These are phyloP conservation scores for Hyles vespertilio DNA, from an alignment of 1,140 invertebrate genomes.

Conservation along the genomic window DNA sequence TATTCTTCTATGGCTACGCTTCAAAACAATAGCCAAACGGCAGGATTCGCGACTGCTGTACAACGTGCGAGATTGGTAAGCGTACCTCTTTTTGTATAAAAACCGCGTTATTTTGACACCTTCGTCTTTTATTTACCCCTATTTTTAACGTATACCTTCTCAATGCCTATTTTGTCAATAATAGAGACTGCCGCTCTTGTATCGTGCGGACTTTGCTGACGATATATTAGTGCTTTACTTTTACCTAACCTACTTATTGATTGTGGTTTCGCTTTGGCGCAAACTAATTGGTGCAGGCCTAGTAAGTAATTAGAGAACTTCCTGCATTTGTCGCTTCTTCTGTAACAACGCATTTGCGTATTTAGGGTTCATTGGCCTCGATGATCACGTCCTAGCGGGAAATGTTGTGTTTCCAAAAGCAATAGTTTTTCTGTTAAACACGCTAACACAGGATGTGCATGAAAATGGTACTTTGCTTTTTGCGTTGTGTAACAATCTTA, in stretches of 20 bases:
- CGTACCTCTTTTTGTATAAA: constrained; percentile 29
- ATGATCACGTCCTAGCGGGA: not conserved
- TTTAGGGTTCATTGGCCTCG: constrained; percentile 7
- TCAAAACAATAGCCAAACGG: constrained; percentile 85
- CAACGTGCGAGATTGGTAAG: constrained; percentile 92
- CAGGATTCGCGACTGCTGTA: constrained; percentile 89
- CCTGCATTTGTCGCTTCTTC: not conserved
- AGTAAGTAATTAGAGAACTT: not conserved
- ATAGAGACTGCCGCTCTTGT: constrained; percentile 18
- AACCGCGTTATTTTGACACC: constrained; percentile 41
- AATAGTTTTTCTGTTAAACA: too few species aligned
- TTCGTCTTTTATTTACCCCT: constrained; percentile 21
- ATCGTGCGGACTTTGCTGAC: not conserved
- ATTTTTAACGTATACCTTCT: constrained; percentile 13
- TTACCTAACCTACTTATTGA: constrained; percentile 48
- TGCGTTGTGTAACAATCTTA: too few species aligned
- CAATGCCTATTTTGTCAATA: constrained; percentile 7
- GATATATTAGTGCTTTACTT: constrained; percentile 19
- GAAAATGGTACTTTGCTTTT: too few species aligned
- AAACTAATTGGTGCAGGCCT: constrained; percentile 7
- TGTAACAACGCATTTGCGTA: constrained; percentile 11
- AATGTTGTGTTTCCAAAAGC: not conserved
- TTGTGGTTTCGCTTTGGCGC: constrained; percentile 22
- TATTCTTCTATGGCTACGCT: constrained; percentile 89
- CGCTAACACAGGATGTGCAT: too few species aligned